Base-by-base conservation (phyloP, 1,140 invertebrate species). In the Coelopa frigida region DNA sequence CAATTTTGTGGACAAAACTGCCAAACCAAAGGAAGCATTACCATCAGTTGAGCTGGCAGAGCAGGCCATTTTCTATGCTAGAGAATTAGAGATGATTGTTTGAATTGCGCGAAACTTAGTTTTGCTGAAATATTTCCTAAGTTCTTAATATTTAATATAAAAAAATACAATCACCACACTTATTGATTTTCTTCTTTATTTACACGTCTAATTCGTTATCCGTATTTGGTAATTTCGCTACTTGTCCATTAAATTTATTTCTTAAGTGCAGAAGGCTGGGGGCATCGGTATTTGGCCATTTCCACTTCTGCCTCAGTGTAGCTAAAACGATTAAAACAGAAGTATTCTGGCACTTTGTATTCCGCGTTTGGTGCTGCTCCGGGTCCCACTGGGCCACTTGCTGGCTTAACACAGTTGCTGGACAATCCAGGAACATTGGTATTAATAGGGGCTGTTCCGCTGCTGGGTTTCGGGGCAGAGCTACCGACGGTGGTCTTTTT, bases 71-170 rank as follows among this genome's bases (percentile, higher is more conserved):
- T 91, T 92, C 69, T 99, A 99, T 76, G 96, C 96, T 12, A 83
- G 87, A 65, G 94, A 99, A 77, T 76, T 99, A 40, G 96, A 99
- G 78, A 98, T 96, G 90, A 99, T 99, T 77, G 94, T 99, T 43
- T 98, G 88, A 29, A 17, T 35, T 20, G 31, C n/a, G n/a, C n/a
- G n/a, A n/a, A n/a, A n/a, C n/a, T n/a, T n/a, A n/a, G n/a, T n/a
- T n/a, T n/a, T n/a, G n/a, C n/a, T 27, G 20, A 18, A 8, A 20
- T 27, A 27, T 24, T 29, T 41, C 39, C 35, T 42, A 36, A 18
- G 14, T 33, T 18, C n/a, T 10, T 32, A 22, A 18, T 21, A 43
- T 43, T 24, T 23, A 20, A 22, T 20, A 12, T n/a, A n/a, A n/a
- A n/a, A n/a, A n/a, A n/a, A n/a, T n/a, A n/a, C n/a, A n/a, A n/a